Percentiles rank a stretch among this genome's conserved stretches.
Evolutionary conservation across 2,113 vertebrate species (phyloP).

Genomic region (Callaeas wilsoni): DNA sequence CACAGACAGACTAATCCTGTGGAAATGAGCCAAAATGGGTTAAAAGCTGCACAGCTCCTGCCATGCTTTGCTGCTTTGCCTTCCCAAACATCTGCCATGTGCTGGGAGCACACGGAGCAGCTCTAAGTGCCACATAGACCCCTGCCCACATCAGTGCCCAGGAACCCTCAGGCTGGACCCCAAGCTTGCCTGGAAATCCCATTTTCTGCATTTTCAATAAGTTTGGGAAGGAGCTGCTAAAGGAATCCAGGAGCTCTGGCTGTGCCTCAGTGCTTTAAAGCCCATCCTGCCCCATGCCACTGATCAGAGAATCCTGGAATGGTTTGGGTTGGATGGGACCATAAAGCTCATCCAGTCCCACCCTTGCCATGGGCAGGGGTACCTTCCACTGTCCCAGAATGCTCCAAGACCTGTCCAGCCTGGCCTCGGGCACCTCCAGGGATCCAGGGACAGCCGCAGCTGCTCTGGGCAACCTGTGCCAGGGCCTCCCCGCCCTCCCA

Average conservation of each 20-base stretch:
- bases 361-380: neutral
- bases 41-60: neutral
- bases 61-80: neutral
- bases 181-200: neutral
- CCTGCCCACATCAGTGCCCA: neutral
- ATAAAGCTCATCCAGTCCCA: neutral
- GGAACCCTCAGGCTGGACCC: neutral
- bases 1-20: neutral
- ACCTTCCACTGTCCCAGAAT: neutral
- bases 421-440: neutral
- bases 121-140: neutral
- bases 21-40: neutral
- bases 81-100: rapidly evolving
- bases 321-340: neutral
- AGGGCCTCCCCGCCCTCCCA: neutral
- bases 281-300: neutral
- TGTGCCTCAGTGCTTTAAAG: neutral
- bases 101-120: neutral
- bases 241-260: neutral
- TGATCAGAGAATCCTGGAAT: neutral
- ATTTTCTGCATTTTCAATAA: neutral
- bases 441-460: neutral
- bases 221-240: neutral
- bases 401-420: rapidly evolving
- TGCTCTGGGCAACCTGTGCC: neutral